phyloP scores from a whole-genome alignment of 2,888 invertebrate species.

The Drosophila nigricruria region DNA sequence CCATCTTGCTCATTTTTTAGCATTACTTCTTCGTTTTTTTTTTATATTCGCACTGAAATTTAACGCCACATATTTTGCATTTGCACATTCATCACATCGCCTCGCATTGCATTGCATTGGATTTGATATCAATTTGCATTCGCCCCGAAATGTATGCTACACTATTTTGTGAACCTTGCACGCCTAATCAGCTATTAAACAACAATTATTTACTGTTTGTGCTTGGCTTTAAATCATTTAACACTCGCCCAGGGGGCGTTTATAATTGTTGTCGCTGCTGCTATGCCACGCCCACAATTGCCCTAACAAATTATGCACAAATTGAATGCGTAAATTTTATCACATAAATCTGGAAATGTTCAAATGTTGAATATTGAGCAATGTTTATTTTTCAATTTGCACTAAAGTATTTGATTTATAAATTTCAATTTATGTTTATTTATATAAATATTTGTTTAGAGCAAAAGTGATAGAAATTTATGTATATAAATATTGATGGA shows the following conservation, averaged over 20 bases:
- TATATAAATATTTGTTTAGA: constrained; percentile 1
- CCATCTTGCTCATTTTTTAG: constrained; percentile 27
- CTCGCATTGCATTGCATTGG: constrained; percentile 64
- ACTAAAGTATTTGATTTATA: neutral
- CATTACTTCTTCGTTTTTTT: constrained; percentile 45
- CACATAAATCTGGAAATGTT: constrained; percentile 44
- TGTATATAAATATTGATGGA: neutral
- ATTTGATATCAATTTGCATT: constrained; percentile 66
- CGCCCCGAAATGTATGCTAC: constrained; percentile 12
- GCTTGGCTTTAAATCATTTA: constrained; percentile 69
- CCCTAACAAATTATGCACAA: constrained; percentile 58
- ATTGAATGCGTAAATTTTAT: constrained; percentile 53
- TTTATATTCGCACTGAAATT: constrained; percentile 58
- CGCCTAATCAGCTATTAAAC: constrained; percentile 69
- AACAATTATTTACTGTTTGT: constrained; percentile 59
- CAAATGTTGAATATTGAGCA: constrained; percentile 1
- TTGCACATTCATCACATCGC: constrained; percentile 76
- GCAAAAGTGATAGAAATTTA: neutral
- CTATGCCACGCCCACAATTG: constrained; percentile 37
- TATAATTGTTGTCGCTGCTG: constrained; percentile 64
- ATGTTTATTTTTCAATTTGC: constrained; percentile 3
- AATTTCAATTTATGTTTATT: neutral
- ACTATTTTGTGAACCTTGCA: constrained; percentile 14
- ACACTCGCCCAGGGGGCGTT: constrained; percentile 48
- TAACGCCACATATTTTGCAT: constrained; percentile 79